Conservation (phyloP, 2,888 invertebrate species). For the Drosophila buzzatii region DNA sequence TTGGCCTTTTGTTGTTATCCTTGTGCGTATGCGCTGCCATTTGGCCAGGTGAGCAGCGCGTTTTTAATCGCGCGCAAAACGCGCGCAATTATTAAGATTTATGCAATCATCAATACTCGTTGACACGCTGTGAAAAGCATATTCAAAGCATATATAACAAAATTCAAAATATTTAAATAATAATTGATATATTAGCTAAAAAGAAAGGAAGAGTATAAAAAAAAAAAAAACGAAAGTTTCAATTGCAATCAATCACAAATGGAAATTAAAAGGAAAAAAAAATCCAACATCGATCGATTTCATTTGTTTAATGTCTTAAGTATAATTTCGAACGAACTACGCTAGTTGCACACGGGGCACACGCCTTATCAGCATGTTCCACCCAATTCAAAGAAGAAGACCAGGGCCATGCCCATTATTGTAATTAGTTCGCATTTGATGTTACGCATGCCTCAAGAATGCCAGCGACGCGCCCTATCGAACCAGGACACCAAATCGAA, state of each 20-base stretch:
- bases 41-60: constrained; percentile 58
- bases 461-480: neutral
- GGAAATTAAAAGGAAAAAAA: constrained; percentile 2
- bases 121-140: constrained; percentile 13
- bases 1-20: constrained; percentile 39
- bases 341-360: constrained; percentile 27
- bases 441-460: constrained; percentile 42
- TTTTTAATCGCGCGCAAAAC: constrained; percentile 24
- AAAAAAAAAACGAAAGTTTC: constrained; percentile 1
- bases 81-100: constrained; percentile 14
- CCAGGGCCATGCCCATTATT: constrained; percentile 68
- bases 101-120: constrained; percentile 24
- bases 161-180: neutral
- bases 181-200: constrained; percentile 24
- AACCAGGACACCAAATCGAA: constrained; percentile 1
- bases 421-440: constrained; percentile 61
- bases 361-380: constrained; percentile 55
- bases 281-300: constrained; percentile 36
- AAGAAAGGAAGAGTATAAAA: constrained; percentile 4
- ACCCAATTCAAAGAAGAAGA: constrained; percentile 30
- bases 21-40: constrained; percentile 40
- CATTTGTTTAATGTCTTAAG: constrained; percentile 50
- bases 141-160: neutral
- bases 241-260: constrained; percentile 47
- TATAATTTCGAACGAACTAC: constrained; percentile 22